Percentiles rank a stretch among this genome's conserved stretches.
Evolutionary conservation across 2,888 invertebrate genomes (phyloP).

Genomic region (Polydrusus tereticollis): DNA sequence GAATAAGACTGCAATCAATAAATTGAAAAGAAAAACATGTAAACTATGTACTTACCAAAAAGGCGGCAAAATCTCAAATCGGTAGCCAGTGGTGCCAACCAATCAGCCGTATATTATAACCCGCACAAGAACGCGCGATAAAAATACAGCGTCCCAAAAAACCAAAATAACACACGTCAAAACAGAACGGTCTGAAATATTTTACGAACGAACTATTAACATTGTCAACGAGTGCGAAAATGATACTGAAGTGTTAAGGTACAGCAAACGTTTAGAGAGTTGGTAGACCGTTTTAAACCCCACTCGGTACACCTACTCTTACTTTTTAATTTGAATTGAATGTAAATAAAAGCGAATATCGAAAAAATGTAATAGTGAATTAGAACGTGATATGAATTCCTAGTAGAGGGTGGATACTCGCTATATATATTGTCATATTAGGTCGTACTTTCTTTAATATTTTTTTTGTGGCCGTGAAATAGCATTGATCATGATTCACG

Average conservation of each 20-base stretch:
- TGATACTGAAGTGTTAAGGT: slow-evolving; percentile 48
- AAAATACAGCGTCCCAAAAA: slow-evolving; percentile 17
- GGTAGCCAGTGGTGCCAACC: slow-evolving; percentile 4
- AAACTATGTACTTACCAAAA: slow-evolving; percentile 16
- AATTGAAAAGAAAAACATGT: no score
- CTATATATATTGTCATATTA: background rate
- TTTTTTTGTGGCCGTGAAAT: slow-evolving; percentile 7
- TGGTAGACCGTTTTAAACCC: slow-evolving; percentile 39
- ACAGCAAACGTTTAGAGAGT: slow-evolving; percentile 44
- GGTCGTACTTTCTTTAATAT: background rate
- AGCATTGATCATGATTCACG: background rate
- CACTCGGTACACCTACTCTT: slow-evolving; percentile 49
- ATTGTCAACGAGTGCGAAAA: slow-evolving; percentile 48
- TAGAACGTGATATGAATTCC: slow-evolving; percentile 40
- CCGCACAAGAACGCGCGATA: slow-evolving; percentile 5
- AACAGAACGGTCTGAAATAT: slow-evolving; percentile 4
- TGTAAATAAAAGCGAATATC: slow-evolving; percentile 26
- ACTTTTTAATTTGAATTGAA: slow-evolving; percentile 40
- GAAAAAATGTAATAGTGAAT: slow-evolving; percentile 41
- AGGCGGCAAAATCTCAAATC: slow-evolving; percentile 18
- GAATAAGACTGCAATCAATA: no score
- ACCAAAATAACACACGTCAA: slow-evolving; percentile 8
- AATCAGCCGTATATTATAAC: background rate
- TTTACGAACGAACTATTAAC: slow-evolving; percentile 28
- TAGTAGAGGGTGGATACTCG: slow-evolving; percentile 39